Base-by-base conservation (phyloP, 2,888 invertebrate species). In the Anaspis maculata region DNA sequence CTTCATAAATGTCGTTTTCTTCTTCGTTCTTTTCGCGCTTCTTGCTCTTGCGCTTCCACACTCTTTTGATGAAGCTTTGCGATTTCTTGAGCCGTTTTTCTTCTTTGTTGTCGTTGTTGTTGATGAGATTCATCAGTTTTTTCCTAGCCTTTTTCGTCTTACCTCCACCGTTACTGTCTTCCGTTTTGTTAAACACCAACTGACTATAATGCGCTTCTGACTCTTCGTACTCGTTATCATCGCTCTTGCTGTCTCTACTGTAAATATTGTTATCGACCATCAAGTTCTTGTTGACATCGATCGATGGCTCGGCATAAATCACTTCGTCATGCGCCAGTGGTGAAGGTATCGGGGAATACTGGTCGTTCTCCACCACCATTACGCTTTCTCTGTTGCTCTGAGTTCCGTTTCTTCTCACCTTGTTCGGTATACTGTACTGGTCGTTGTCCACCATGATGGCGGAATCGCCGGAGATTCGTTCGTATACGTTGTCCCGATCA, bases 41-140 rank as follows among this genome's bases (percentile, higher is more conserved):
- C 13, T 44, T 44, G 27, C 44, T 49, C 34, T 51, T 56, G 25
- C 37, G 48, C 23, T 43, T 47, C 54, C 51, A 58, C 3, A 57
- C 49, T 32, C 49, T 34, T 10, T 37, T 42, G 5, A 59, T 41
- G 16, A 59, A 57, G 39, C 57, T 57, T 9, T 44, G 30, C 4
- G 52, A 45, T 35, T 54, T 54, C 32, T 42, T 46, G 12, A 51
- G 26, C 32, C 45, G 38, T 13, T 35, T 42, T 13, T 15, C 12
- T 31, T 42, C 39, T 6, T 15, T 12, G 6, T 24, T 15, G 4
- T 19, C 23, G 7, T 32, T 24, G 3, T 35, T 19, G 5, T 41
- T 33, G 9, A 11, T 15, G 9, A 36, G 40, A 16, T 39, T 45
- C 21, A 13, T 25, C 11, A 22, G 2, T 15, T 19, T 32, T 9